Base-by-base conservation (phyloP, 1,140 invertebrate species). In the Venustaconcha ellipsiformis region DNA sequence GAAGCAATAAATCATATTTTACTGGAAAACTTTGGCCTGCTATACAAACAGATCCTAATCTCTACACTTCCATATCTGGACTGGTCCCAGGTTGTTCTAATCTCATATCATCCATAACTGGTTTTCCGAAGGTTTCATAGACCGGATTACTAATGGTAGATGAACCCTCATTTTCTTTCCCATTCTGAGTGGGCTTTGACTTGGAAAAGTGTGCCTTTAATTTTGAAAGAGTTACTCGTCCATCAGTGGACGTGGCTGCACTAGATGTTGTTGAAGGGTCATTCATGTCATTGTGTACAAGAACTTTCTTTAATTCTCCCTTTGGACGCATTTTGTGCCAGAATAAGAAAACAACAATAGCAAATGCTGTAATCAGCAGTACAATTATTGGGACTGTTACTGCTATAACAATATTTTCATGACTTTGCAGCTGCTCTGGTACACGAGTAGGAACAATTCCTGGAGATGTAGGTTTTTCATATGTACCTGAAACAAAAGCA, bases 181-280 rank as follows among this genome's bases (percentile, higher is more conserved):
- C 65, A 57, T 55, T 64, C 5, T 66, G 56, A 55, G 63, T 71
- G 48, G 68, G 63, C 23, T 77, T 77, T 11, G 75, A 67, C 57
- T 77, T 77, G 26, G 69, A 72, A 67, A 77, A 77, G 68, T 77
- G 75, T 26, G 70, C 75, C 57, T 77, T 77, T 48, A 77, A 66
- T 48, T 77, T 77, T 13, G 75, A 77, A 13, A 77, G 58, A 14
- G 75, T 77, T n/a, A 77, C 75, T 26, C 75, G 56, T 0, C 75
- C 75, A 59, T 77, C 75, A 30, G 75, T 57, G 17, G 48, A 48
- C 37, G 11, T 66, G 2, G 70, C 20, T n/a, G 59, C 57, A 20
- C 63, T n/a, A n/a, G 58, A 8, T 11, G 56, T 18, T 3, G 75
- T 57, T 55, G 67, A 72, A 23, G 75, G 75, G 37, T 77, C 75